Conservation (phyloP, 2,888 invertebrate species). For the Polydrusus tereticollis region DNA sequence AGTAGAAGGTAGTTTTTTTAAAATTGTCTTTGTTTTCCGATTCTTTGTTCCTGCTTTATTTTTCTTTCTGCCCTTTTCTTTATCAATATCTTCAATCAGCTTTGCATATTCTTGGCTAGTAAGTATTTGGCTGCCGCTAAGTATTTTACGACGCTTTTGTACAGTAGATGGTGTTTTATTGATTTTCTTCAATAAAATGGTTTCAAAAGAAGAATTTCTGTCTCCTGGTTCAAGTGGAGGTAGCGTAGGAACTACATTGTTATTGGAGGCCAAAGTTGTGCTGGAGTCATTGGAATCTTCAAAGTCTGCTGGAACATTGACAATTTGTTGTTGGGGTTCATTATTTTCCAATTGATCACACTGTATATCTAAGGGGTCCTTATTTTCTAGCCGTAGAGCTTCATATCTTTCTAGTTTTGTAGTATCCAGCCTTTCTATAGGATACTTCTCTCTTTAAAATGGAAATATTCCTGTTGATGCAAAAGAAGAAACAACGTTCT, state of each 20-base stretch:
- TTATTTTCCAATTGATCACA: no score
- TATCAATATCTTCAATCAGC: no score
- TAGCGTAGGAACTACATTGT: neutral
- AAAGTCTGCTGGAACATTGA: neutral
- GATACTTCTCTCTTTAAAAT: slow-evolving; percentile 1
- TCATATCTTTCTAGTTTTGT: slow-evolving; percentile 4
- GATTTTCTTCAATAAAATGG: neutral
- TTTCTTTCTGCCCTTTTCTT: neutral
- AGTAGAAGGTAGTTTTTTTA: no score
- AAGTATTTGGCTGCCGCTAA: no score
- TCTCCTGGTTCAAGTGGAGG: neutral
- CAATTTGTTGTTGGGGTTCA: no score
- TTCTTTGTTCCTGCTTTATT: neutral
- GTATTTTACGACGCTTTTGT: no score
- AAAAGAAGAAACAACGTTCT: neutral
- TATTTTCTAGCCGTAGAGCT: no score
- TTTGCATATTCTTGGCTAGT: no score
- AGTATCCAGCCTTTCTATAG: neutral
- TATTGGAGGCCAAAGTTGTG: neutral
- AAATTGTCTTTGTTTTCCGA: no score
- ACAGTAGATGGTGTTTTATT: no score
- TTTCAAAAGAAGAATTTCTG: neutral
- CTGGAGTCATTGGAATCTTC: neutral
- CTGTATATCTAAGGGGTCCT: no score
- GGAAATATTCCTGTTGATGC: slow-evolving; percentile 3